phyloP scores from a whole-genome alignment of 1,140 invertebrate genomes.

The Mercenaria mercenaria region DNA sequence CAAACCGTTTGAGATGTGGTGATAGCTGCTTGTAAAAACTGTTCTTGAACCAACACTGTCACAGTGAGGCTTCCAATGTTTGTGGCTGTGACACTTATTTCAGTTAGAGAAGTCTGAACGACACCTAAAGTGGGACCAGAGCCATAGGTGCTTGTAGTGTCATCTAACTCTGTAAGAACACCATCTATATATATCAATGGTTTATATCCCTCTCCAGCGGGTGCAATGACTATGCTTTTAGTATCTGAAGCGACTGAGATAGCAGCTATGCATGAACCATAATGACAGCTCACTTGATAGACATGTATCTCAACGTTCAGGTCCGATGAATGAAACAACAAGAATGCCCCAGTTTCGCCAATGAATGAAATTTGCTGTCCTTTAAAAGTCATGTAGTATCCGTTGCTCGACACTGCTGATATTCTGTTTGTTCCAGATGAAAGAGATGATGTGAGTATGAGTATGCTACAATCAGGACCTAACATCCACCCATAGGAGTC shows the following conservation, averaged over 20 bases:
- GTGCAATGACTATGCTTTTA: constrained; percentile 51
- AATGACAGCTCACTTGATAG: constrained; percentile 62
- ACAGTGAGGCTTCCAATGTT: constrained; percentile 28
- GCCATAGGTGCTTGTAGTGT: neutral
- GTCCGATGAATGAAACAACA: constrained; percentile 37
- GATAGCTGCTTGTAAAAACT: constrained; percentile 46
- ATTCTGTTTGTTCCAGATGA: constrained; percentile 15
- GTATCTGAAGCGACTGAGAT: constrained; percentile 40
- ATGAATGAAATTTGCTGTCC: constrained; percentile 62
- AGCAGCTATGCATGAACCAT: constrained; percentile 64
- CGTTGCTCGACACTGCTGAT: constrained; percentile 65
- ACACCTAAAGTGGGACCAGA: neutral
- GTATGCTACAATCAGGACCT: constrained; percentile 70
- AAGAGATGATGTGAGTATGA: constrained; percentile 14
- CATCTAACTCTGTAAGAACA: neutral
- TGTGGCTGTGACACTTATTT: constrained; percentile 40
- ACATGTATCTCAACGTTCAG: constrained; percentile 66
- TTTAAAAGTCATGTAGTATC: constrained; percentile 67
- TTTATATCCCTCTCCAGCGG: constrained; percentile 36
- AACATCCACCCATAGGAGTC: constrained; percentile 9
- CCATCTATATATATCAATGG: constrained; percentile 63
- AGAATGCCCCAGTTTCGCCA: constrained; percentile 62
- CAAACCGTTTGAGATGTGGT: constrained; percentile 39
- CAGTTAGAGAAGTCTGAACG: constrained; percentile 19
- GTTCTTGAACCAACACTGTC: constrained; percentile 29